These are phyloP conservation scores for Cranoglanis bouderius DNA, from an alignment of 2,113 vertebrate species.

Conservation along the genomic window DNA sequence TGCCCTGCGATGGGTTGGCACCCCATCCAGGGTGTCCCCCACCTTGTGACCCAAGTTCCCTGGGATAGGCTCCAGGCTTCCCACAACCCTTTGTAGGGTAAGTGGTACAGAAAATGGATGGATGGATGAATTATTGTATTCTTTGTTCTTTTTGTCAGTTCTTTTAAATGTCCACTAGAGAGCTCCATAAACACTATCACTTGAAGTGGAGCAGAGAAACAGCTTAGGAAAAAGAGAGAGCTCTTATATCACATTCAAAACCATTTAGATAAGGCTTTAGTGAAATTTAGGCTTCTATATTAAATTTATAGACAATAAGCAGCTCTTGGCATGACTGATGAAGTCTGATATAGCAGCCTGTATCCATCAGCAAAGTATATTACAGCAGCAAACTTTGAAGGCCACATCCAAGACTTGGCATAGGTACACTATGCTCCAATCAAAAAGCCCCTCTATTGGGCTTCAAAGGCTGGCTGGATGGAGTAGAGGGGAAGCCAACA, in stretches of 20 bases:
- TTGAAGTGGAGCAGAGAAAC: not conserved
- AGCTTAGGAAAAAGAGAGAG: not conserved
- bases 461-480: slow-evolving; percentile 54
- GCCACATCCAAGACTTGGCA: slow-evolving; percentile 41
- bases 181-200: slow-evolving; percentile 31
- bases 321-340: slow-evolving; percentile 16
- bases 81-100: too few relatives aligned
- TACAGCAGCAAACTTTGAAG: slow-evolving; percentile 48
- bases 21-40: too few relatives aligned
- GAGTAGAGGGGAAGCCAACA: slow-evolving; percentile 41
- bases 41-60: too few relatives aligned
- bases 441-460: slow-evolving; percentile 42
- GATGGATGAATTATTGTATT: not conserved
- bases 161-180: slow-evolving; percentile 54
- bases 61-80: too few relatives aligned
- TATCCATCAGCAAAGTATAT: slow-evolving; percentile 35
- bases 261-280: slow-evolving; percentile 33
- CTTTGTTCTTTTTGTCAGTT: slow-evolving; percentile 3
- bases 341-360: slow-evolving; percentile 38
- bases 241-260: slow-evolving; percentile 24
- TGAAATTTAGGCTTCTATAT: slow-evolving; percentile 34
- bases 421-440: slow-evolving; percentile 35
- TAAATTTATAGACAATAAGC: slow-evolving; percentile 39
- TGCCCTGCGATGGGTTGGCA: too few relatives aligned
- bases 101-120: too few relatives aligned